Conservation (phyloP, 1,140 invertebrate species). For the Drosophila neocordata region DNA sequence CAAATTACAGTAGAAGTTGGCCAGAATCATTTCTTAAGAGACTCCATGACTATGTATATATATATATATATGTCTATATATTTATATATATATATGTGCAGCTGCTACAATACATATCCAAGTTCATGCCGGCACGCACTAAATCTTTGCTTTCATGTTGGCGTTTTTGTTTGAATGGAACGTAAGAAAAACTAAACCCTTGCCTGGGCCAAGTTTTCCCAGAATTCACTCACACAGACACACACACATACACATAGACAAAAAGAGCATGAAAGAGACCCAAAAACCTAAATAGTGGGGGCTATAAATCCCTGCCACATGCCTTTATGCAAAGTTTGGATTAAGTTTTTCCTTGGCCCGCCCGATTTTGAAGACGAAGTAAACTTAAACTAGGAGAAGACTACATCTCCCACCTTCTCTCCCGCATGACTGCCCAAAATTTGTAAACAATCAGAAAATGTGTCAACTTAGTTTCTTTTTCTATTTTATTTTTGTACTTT, state of each 20-base stretch:
- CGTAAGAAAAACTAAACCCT: conserved; percentile 52
- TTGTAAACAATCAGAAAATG: conserved; percentile 80
- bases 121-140: conserved; percentile 77
- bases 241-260: conserved; percentile 38
- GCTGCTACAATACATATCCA: conserved; percentile 66
- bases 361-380: conserved; percentile 6
- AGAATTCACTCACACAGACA: conserved; percentile 31
- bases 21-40: conserved; percentile 42
- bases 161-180: conserved; percentile 55
- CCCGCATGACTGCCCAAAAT: conserved; percentile 68
- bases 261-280: conserved; percentile 18
- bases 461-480: conserved; percentile 73
- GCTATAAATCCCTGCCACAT: conserved; percentile 76
- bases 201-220: conserved; percentile 43
- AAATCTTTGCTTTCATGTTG: conserved; percentile 79
- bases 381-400: conserved; percentile 38
- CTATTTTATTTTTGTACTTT: too few relatives aligned
- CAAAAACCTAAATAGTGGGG: conserved; percentile 62
- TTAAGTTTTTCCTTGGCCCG: conserved; percentile 57
- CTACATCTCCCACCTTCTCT: conserved; percentile 1
- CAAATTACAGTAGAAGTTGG: conserved; percentile 30
- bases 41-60: conserved; percentile 36
- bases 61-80: conserved; percentile 22
- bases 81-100: conserved; percentile 22
- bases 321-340: conserved; percentile 80